phyloP scores from a whole-genome alignment of 2,113 vertebrate genomes.

The Naja naja region DNA sequence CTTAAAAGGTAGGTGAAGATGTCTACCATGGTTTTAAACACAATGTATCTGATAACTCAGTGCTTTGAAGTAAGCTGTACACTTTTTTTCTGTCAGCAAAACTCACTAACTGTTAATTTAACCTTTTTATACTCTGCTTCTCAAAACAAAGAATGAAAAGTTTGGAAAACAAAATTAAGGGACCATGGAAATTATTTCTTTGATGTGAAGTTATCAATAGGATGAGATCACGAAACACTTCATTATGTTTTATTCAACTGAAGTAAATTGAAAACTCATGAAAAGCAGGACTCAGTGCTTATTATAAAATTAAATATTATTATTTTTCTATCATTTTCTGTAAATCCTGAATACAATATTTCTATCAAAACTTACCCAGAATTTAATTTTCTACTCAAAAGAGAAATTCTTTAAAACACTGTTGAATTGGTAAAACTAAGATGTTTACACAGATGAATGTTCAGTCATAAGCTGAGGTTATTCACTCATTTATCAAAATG shows the following conservation, averaged over 20 bases:
- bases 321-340: not conserved
- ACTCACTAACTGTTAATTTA: conserved; percentile 41
- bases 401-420: not conserved
- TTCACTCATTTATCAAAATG: not conserved
- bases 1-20: conserved; percentile 39
- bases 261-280: conserved; percentile 49
- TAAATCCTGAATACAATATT: conserved; percentile 6
- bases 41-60: conserved; percentile 2
- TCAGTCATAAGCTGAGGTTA: not conserved
- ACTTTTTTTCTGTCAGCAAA: conserved; percentile 34
- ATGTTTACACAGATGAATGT: not conserved
- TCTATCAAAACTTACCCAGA: not conserved
- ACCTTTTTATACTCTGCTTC: conserved; percentile 24
- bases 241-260: conserved; percentile 40
- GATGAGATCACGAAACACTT: conserved; percentile 49
- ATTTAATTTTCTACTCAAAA: not conserved
- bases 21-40: conserved; percentile 35
- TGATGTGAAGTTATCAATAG: conserved; percentile 29
- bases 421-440: not conserved
- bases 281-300: conserved; percentile 25
- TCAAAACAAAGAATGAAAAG: conserved; percentile 38
- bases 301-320: conserved; percentile 17
- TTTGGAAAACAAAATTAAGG: conserved; percentile 43
- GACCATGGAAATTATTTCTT: conserved; percentile 45
- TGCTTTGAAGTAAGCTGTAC: conserved; percentile 47